Percentiles rank a stretch among this genome's conserved stretches.
phyloP scores from a whole-genome alignment of 1,140 invertebrate species.

The Ylistrum balloti region DNA sequence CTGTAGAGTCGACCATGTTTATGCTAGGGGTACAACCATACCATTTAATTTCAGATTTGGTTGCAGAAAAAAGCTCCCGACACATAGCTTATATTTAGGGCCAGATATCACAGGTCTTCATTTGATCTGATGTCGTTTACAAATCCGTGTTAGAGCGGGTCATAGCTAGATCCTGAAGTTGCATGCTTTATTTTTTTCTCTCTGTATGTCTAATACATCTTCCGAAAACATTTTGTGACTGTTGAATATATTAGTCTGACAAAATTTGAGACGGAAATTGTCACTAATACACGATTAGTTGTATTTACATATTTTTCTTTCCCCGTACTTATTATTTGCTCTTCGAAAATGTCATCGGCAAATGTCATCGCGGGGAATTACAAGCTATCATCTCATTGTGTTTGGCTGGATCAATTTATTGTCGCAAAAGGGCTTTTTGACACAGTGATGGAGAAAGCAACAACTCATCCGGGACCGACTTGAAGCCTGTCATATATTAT shows the following conservation, averaged over 20 bases:
- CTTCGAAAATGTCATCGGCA: constrained; percentile 38
- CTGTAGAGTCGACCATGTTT: background rate
- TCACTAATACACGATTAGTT: constrained; percentile 8
- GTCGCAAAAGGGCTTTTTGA: background rate
- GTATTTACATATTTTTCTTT: constrained; percentile 36
- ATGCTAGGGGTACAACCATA: background rate
- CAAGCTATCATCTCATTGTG: constrained; percentile 15
- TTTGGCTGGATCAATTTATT: background rate
- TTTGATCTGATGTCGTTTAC: constrained; percentile 29
- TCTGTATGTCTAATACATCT: background rate
- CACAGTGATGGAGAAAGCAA: background rate
- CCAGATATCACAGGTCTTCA: background rate
- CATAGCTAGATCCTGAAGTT: background rate
- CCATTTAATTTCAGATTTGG: constrained; percentile 32
- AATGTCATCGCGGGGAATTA: constrained; percentile 17
- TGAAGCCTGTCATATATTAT: background rate
- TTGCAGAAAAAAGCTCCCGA: constrained; percentile 20
- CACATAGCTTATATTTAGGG: constrained; percentile 14
- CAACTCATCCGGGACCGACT: background rate
- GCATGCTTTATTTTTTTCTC: background rate
- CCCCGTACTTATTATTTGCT: constrained; percentile 18
- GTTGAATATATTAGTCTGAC: constrained; percentile 6
- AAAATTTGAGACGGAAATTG: constrained; percentile 34
- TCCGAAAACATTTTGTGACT: constrained; percentile 33
- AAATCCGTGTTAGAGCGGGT: background rate